Conservation (phyloP, 2,797 vertebrate species). For the Leptatherina wallacei region DNA sequence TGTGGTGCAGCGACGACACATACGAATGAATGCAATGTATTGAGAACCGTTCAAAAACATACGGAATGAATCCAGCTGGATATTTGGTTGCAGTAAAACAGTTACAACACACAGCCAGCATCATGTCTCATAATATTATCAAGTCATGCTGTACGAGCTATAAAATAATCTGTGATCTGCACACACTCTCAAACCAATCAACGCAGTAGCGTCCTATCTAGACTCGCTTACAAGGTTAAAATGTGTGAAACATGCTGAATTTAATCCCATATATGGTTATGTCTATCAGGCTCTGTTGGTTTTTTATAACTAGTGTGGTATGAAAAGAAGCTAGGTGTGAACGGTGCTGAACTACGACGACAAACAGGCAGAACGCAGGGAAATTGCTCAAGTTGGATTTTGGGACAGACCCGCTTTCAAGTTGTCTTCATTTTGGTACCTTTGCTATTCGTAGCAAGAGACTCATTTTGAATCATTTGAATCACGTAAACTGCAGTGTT, state of each 20-base stretch:
- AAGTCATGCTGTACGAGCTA: slow-evolving; percentile 15
- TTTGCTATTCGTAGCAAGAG: slow-evolving; percentile 15
- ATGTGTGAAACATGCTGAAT: slow-evolving; percentile 24
- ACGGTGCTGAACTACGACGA: slow-evolving; percentile 20
- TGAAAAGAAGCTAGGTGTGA: slow-evolving; percentile 26
- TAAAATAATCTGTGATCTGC: slow-evolving; percentile 31
- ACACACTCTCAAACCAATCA: slow-evolving; percentile 58
- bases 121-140: slow-evolving; percentile 2
- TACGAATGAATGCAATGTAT: neutral
- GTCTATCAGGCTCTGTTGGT: slow-evolving; percentile 5
- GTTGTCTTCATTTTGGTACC: slow-evolving; percentile 55
- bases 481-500: slow-evolving; percentile 15
- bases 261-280: neutral
- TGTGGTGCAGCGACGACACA: neutral
- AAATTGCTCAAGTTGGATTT: neutral
- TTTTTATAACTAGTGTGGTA: slow-evolving; percentile 9
- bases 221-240: slow-evolving; percentile 30
- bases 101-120: slow-evolving; percentile 35
- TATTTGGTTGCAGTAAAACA: slow-evolving; percentile 42
- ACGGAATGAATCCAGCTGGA: slow-evolving; percentile 12
- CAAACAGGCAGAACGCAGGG: slow-evolving; percentile 1
- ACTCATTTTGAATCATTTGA: slow-evolving; percentile 5
- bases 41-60: slow-evolving; percentile 1
- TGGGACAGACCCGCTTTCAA: slow-evolving; percentile 32
- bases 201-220: slow-evolving; percentile 45